Evolutionary conservation across 2,888 invertebrate species (phyloP), one percentile per base, ranked within the genome.

Genomic region (Brachypalpus laphriformis): DNA sequence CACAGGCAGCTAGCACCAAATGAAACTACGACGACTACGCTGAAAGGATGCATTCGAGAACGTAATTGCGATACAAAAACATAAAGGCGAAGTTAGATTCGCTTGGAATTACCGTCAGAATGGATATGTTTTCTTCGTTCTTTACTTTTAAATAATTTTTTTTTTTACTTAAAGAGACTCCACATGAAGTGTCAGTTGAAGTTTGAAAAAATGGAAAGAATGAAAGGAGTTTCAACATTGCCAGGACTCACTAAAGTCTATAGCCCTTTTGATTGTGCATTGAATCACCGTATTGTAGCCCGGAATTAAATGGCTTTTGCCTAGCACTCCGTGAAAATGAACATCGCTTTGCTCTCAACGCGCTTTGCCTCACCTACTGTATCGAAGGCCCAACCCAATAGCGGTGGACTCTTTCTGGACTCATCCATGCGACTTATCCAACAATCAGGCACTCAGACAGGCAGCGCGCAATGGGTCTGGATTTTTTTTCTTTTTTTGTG

Each of bases 281-380:
- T 56, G 65, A 75, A 65, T 65, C 54, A 47, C 34, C 45, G 61
- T 42, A 40, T n/a, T 49, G 7, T 37, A 14, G 72, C 6, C 45
- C 16, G 31, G 63, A 54, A 56, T 65, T 65, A 63, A 75, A 65
- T 65, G 34, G 65, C 42, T 75, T 65, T 63, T 54, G 63, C 54
- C 45, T 45, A 63, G 54, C 34, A 34, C 31, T 51, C 54, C 54
- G 42, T 75, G 74, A 65, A 75, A 65, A 65, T 65, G 56, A 65
- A 75, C 65, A 75, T 47, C 63, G 54, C 56, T 63, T 65, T 75
- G 54, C 74, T 65, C 16, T 75, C 47, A 75, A 56, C 51, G 49
- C 25, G 25, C n/a, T n/a, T n/a, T n/a, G n/a, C 51, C 61, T 51
- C 72, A 61, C 72, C 57, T 47, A 65, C 45, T 25, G 57, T 47